Evolutionary conservation across 2,113 vertebrate species (phyloP).

Genomic region (Glaucidium brasilianum): DNA sequence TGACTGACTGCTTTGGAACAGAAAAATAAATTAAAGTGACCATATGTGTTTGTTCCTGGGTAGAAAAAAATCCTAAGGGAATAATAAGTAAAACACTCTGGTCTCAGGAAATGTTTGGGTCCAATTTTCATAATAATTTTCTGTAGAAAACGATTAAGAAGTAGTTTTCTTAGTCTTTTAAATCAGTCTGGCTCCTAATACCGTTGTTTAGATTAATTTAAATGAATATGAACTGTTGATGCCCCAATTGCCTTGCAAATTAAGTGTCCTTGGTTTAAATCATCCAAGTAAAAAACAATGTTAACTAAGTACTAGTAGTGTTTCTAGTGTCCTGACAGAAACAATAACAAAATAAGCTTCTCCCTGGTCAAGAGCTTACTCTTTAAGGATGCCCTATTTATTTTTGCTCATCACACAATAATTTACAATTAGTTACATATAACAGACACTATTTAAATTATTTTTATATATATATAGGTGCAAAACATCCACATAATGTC

Average conservation of each 20-base stretch:
- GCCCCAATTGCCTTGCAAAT: neutral
- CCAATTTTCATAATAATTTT: neutral
- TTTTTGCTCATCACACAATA: neutral
- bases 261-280: neutral
- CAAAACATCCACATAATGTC: neutral
- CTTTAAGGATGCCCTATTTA: neutral
- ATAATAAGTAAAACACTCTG: neutral
- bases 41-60: neutral
- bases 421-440: neutral
- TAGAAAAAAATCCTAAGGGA: neutral
- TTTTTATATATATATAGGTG: neutral
- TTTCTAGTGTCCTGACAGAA: neutral
- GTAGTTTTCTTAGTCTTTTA: neutral
- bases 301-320: neutral
- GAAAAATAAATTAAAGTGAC: neutral
- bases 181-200: neutral
- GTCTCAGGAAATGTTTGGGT: neutral
- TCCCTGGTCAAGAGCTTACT: neutral
- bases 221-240: neutral
- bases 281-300: neutral
- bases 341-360: neutral
- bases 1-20: neutral
- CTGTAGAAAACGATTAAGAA: neutral
- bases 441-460: neutral
- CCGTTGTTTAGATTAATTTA: neutral